Percentiles rank a stretch among this genome's conserved stretches.
phyloP scores from a whole-genome alignment of 2,888 invertebrate genomes.

The Thymelicus sylvestris region DNA sequence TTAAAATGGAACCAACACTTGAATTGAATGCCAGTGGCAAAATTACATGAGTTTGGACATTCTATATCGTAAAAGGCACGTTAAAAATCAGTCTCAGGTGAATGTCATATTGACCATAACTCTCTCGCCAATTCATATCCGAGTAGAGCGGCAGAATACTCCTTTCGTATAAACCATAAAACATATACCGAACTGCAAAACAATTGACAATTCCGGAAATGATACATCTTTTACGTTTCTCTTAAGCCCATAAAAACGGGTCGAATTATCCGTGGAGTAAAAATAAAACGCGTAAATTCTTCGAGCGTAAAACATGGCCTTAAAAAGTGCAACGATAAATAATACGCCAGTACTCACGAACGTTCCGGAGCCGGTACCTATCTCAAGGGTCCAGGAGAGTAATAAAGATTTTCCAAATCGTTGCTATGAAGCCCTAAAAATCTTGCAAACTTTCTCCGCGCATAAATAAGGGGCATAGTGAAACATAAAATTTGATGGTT shows the following conservation, averaged over 20 bases:
- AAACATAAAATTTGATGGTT: constrained; percentile 83
- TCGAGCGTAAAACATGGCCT: constrained; percentile 57
- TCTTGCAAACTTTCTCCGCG: constrained; percentile 72
- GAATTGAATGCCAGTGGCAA: too few species aligned
- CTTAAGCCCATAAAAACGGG: constrained; percentile 22
- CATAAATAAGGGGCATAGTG: constrained; percentile 80
- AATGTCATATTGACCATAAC: too few species aligned
- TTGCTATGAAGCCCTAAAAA: constrained; percentile 75
- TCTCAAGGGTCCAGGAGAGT: constrained; percentile 58
- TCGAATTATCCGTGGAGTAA: constrained; percentile 52
- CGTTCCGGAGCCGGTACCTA: constrained; percentile 58
- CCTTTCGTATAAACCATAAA: constrained; percentile 6
- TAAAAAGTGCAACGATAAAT: constrained; percentile 69
- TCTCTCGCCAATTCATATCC: too few species aligned
- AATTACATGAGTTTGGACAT: too few species aligned
- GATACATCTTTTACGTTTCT: constrained; percentile 30
- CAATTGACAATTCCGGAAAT: constrained; percentile 13
- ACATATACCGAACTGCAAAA: constrained; percentile 13
- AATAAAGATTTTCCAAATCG: constrained; percentile 81
- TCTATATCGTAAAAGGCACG: too few species aligned
- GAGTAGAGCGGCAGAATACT: too few species aligned
- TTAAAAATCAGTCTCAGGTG: too few species aligned
- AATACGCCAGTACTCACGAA: constrained; percentile 55
- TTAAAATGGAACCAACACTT: too few species aligned
- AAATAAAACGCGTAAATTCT: constrained; percentile 59